These are phyloP conservation scores for Atethmia centrago DNA, from an alignment of 2,888 invertebrate species.

Conservation along the genomic window DNA sequence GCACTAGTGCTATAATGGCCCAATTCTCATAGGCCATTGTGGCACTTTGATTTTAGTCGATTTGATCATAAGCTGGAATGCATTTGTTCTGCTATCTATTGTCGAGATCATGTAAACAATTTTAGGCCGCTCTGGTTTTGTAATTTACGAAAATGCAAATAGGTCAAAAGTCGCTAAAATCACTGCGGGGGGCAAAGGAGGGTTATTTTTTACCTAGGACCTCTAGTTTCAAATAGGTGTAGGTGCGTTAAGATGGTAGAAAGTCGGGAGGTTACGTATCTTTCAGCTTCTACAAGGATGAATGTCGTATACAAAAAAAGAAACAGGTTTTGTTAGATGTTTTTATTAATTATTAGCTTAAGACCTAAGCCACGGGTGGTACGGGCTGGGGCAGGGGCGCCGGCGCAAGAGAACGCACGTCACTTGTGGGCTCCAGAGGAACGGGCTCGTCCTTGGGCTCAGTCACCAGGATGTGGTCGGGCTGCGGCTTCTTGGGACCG, in stretches of 20 bases:
- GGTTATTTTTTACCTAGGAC: too few relatives aligned
- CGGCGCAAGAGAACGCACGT: constrained; percentile 93
- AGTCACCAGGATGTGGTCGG: constrained; percentile 98
- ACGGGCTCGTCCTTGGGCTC: constrained; percentile 99
- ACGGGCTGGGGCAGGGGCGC: constrained; percentile 87
- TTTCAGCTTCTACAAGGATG: neutral
- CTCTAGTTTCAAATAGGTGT: too few relatives aligned
- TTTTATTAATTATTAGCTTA: constrained; percentile 78
- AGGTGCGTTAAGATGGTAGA: neutral
- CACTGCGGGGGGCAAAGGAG: too few relatives aligned
- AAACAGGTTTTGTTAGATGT: constrained; percentile 55
- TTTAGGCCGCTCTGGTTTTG: too few relatives aligned
- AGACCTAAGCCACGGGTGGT: constrained; percentile 80
- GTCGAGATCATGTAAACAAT: too few relatives aligned
- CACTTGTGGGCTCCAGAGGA: constrained; percentile 93
- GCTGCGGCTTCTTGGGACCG: constrained; percentile 99
- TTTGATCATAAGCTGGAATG: too few relatives aligned
- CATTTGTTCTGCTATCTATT: too few relatives aligned
- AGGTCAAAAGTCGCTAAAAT: too few relatives aligned
- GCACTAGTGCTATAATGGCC: too few relatives aligned
- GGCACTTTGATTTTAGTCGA: too few relatives aligned
- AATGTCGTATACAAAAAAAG: constrained; percentile 32
- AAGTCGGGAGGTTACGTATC: neutral
- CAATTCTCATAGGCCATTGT: too few relatives aligned
- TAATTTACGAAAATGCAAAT: too few relatives aligned